Conservation (phyloP, 1,140 invertebrate species). For the Ceratosolen solmsi region DNA sequence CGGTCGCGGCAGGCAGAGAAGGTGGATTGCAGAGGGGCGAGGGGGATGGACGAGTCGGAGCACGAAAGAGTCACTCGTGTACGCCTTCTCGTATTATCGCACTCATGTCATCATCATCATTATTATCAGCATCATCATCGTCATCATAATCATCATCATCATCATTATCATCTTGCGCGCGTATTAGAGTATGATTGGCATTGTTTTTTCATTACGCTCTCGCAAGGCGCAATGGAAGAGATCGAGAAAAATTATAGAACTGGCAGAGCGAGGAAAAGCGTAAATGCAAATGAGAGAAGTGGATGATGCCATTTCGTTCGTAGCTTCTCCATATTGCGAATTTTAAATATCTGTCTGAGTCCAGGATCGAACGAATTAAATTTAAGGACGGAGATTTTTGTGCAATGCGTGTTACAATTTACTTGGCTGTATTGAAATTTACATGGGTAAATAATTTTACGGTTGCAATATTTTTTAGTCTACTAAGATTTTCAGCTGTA, state of each 20-base stretch:
- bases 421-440: neutral
- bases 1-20: neutral
- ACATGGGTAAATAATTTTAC: neutral
- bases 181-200: neutral
- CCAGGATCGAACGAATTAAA: neutral
- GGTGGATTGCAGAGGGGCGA: neutral
- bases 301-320: neutral
- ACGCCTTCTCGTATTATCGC: slow-evolving; percentile 25
- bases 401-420: neutral
- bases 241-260: neutral
- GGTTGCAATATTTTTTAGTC: neutral
- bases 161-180: neutral
- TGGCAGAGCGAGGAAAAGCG: slow-evolving; percentile 9
- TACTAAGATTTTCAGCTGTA: neutral
- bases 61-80: neutral
- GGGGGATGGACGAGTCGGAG: neutral
- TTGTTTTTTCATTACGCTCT: neutral
- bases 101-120: neutral
- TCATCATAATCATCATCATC: neutral
- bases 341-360: too few relatives aligned
- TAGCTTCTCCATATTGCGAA: too few relatives aligned
- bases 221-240: neutral
- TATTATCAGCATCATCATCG: neutral
- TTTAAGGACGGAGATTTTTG: neutral
- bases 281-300: slow-evolving; percentile 33